phyloP scores from a whole-genome alignment of 2,113 vertebrate genomes.

The Oreocharis arfaki region DNA sequence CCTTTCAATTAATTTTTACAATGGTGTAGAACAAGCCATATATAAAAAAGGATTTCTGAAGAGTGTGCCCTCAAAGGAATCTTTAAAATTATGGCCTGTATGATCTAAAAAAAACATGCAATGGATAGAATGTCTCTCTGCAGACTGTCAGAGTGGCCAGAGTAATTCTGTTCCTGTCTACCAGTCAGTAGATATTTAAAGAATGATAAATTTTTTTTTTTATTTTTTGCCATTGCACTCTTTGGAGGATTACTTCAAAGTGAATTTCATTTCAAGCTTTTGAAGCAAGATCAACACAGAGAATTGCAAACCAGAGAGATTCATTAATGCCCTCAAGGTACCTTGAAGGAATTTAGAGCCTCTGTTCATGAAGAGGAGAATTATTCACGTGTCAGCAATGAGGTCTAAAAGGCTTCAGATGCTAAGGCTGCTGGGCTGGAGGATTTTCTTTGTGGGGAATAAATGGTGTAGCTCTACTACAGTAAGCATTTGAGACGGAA shows the following conservation, averaged over 20 bases:
- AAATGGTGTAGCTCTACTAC: background rate
- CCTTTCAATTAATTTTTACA: background rate
- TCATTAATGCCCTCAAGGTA: constrained; percentile 80
- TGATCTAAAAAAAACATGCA: background rate
- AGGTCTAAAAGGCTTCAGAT: constrained; percentile 12
- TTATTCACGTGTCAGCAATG: background rate
- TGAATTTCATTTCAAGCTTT: constrained; percentile 69
- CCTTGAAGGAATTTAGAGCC: constrained; percentile 69
- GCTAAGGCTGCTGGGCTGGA: background rate
- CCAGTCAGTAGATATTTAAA: constrained; percentile 3
- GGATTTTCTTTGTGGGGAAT: background rate
- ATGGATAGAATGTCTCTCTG: background rate
- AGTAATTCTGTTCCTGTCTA: background rate
- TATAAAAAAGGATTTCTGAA: background rate
- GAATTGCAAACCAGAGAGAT: constrained; percentile 88
- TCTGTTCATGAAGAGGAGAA: constrained; percentile 8
- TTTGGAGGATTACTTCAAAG: constrained; percentile 65
- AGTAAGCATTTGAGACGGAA: background rate
- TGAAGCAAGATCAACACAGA: constrained; percentile 80
- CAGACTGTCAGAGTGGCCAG: background rate
- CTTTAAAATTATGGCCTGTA: background rate
- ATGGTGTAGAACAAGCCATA: background rate
- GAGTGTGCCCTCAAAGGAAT: background rate
- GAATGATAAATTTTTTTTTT: background rate
- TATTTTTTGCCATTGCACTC: background rate